Evolutionary conservation across 2,113 vertebrate species (phyloP), one percentile per base, ranked within the genome.

Genomic region (Macrotis lagotis): DNA sequence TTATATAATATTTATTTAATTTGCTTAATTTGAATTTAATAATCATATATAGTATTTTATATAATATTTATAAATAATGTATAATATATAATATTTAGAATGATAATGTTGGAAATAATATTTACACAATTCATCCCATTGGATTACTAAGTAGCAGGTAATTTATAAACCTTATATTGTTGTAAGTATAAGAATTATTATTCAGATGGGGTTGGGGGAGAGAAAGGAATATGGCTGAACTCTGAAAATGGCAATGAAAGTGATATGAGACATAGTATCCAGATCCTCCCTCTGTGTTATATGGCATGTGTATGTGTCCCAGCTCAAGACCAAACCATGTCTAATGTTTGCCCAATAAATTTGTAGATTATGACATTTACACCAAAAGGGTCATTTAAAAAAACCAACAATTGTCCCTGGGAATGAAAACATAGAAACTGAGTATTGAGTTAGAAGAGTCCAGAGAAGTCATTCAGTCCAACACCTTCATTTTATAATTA

Each of bases 201-300:
- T 55, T 92, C 51, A 53, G 48, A 22, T n/a, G 91, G 83, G 8
- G 48, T 25, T 48, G 25, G n/a, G 59, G 83, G 44, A 89, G 66
- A 66, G 91, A 83, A 66, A 48, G 55, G 31, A 37, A 19, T 88
- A 92, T 51, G 0, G 9, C 0, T 0, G 0, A 24, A 16, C 9
- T 49, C 59, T 0, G 1, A 89, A 91, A 50, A 59, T 66, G 0
- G 0, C 6, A 25, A 16, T 14, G n/a, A 88, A 50, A 12, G 44
- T 9, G 9, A 0, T 10, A 22, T 31, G 89, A 3, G 19, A n/a
- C 0, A 9, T 2, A 0, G 0, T 14, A 1, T 25, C 4, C 0
- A 44, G n/a, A 22, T 55, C 48, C 91, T 49, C 2, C 0, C 28
- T 37, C 6, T 48, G 89, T 91, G n/a, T 26, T 31, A 47, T 9